These are phyloP conservation scores for Sitophilus oryzae DNA, from an alignment of 1,140 invertebrate species.

Conservation along the genomic window DNA sequence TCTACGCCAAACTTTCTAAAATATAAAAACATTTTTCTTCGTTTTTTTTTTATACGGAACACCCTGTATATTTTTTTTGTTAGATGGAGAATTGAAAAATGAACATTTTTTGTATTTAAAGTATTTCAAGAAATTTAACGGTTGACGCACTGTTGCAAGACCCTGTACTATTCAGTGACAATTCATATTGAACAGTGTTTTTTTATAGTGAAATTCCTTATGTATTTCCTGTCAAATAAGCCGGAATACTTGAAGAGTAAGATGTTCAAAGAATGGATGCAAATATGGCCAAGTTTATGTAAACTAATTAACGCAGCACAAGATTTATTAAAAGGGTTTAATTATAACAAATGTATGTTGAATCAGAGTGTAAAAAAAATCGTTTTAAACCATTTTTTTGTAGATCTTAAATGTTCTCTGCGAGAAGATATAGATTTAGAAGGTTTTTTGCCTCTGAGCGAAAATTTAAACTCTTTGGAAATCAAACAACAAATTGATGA, in stretches of 20 bases:
- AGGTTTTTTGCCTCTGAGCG: constrained; percentile 69
- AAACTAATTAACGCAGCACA: constrained; percentile 66
- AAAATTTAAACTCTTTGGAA: constrained; percentile 51
- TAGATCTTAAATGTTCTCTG: constrained; percentile 62
- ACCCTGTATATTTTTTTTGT: no score
- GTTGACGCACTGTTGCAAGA: no score
- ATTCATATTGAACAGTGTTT: no score
- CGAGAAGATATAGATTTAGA: constrained; percentile 74
- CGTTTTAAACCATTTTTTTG: constrained; percentile 28
- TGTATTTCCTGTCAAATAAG: constrained; percentile 64
- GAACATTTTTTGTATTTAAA: no score
- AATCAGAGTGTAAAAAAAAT: constrained; percentile 1
- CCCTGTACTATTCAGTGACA: no score
- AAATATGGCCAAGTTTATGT: constrained; percentile 75
- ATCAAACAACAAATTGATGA: constrained; percentile 41
- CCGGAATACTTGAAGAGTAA: constrained; percentile 51
- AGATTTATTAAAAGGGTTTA: constrained; percentile 45
- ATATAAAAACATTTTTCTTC: no score
- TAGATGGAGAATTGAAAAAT: no score
- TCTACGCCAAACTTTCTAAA: no score
- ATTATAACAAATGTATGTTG: constrained; percentile 47
- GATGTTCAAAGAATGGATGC: constrained; percentile 59
- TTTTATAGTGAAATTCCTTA: constrained; percentile 62
- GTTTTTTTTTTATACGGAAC: no score
- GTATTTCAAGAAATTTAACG: no score